phyloP scores from a whole-genome alignment of 2,888 invertebrate species.

The Aleiodes testaceus region DNA sequence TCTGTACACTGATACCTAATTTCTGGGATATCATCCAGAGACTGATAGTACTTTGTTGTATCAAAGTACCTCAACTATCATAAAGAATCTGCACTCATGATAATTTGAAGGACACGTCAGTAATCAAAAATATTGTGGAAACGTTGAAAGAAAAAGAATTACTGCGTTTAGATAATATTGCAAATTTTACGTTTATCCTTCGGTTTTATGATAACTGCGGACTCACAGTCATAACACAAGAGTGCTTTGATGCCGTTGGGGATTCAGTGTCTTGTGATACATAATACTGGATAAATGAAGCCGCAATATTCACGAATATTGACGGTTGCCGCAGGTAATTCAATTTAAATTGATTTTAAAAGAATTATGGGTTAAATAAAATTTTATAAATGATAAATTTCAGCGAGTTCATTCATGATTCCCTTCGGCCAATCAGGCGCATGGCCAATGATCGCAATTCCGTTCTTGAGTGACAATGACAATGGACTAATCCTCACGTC shows the following conservation, averaged over 20 bases:
- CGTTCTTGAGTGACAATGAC: neutral
- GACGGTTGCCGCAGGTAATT: neutral
- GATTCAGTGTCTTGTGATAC: too few species aligned
- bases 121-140: too few species aligned
- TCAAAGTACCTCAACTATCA: neutral
- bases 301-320: neutral
- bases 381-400: too few species aligned
- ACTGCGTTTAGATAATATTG: too few species aligned
- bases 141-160: too few species aligned
- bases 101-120: too few species aligned
- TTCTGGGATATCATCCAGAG: conserved; percentile 14
- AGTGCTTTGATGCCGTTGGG: too few species aligned
- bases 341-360: neutral
- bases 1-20: conserved; percentile 29
- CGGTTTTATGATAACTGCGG: neutral
- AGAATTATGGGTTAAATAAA: too few species aligned
- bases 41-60: neutral
- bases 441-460: conserved; percentile 2
- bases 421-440: neutral
- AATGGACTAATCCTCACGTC: neutral
- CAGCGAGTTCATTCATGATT: neutral
- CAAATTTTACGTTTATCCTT: too few species aligned
- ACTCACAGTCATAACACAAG: too few species aligned
- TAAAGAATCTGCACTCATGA: too few species aligned
- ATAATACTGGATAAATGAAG: neutral